Conservation (phyloP, 2,888 invertebrate species). For the Biston betularia region DNA sequence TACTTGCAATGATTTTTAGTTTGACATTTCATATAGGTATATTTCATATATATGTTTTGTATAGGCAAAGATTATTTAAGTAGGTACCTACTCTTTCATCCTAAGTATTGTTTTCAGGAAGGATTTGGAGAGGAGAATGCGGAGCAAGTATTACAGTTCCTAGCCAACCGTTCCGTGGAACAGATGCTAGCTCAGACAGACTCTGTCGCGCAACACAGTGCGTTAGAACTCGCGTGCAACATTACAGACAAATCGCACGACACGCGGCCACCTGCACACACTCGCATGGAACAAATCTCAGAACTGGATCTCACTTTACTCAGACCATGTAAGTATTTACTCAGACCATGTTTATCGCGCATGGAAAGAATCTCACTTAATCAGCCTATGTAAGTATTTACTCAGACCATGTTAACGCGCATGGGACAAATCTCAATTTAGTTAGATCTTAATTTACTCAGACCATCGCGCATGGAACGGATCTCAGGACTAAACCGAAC, state of each 20-base stretch:
- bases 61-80: no score
- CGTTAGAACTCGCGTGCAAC: conserved; percentile 52
- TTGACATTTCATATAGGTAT: no score
- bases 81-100: not conserved
- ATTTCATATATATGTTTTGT: no score
- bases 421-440: no score
- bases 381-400: no score
- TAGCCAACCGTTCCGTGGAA: conserved; percentile 55
- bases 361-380: no score
- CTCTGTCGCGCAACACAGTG: conserved; percentile 52
- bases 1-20: no score
- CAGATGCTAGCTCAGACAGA: conserved; percentile 35
- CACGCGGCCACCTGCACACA: conserved; percentile 47
- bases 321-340: conserved; percentile 61
- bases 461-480: no score
- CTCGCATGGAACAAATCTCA: conserved; percentile 68
- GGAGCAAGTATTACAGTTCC: conserved; percentile 57
- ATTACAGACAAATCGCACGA: conserved; percentile 60
- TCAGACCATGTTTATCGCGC: not conserved
- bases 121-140: conserved; percentile 75
- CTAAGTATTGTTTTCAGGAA: conserved; percentile 56
- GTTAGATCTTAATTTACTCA: no score
- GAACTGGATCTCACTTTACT: conserved; percentile 68
- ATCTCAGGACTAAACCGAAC: no score
- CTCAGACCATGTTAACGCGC: no score